Conservation (phyloP, 1,140 invertebrate species). For the Zaprionus gabonicus region DNA sequence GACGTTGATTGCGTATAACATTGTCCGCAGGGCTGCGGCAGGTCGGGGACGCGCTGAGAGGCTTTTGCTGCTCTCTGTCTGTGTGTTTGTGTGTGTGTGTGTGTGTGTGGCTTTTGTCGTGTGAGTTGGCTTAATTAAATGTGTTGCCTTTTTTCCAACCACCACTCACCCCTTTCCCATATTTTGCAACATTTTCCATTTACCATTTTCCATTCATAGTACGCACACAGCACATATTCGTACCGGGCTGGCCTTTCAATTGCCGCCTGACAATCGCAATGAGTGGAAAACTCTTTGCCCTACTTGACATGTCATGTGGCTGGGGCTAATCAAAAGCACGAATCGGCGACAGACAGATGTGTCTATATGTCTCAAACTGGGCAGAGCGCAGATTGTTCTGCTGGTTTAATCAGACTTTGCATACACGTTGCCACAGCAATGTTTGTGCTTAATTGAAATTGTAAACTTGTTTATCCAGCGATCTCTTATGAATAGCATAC, state of each 20-base stretch:
- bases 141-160: conserved; percentile 30
- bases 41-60: not conserved
- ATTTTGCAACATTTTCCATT: conserved; percentile 11
- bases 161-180: not conserved
- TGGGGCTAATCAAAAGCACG: conserved; percentile 26
- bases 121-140: conserved; percentile 59
- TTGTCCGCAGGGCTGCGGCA: not conserved
- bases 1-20: conserved; percentile 23
- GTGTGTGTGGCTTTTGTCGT: conserved; percentile 15
- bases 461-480: conserved; percentile 7
- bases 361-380: not conserved
- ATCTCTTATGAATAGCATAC: not conserved
- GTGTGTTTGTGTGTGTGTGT: not conserved
- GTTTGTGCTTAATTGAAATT: conserved; percentile 1
- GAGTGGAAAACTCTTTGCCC: conserved; percentile 24
- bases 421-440: not conserved
- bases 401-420: not conserved
- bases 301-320: conserved; percentile 32
- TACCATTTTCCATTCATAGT: conserved; percentile 10
- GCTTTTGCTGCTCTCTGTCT: conserved; percentile 26
- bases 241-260: conserved; percentile 17
- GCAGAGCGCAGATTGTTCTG: not conserved
- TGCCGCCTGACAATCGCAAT: conserved; percentile 30
- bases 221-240: not conserved
- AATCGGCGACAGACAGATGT: conserved; percentile 5